phyloP scores from a whole-genome alignment of 2,888 invertebrate genomes.

The Mesorhabditis belari region DNA sequence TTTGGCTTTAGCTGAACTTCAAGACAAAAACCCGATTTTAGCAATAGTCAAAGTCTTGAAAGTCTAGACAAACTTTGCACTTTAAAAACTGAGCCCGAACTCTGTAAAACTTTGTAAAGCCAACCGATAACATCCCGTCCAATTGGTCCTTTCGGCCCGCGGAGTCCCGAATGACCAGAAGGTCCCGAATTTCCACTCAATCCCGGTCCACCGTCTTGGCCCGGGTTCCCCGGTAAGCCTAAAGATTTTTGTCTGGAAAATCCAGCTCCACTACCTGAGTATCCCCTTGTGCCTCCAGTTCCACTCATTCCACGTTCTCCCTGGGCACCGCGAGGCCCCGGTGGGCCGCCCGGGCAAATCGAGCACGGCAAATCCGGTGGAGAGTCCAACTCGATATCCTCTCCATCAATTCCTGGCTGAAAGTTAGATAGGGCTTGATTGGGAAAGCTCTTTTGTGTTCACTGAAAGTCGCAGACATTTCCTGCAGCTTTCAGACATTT shows the following conservation, averaged over 20 bases:
- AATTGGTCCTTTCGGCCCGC: slow-evolving; percentile 25
- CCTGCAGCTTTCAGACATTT: no score
- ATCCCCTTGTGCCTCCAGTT: slow-evolving; percentile 7
- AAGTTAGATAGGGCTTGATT: no score
- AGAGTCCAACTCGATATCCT: slow-evolving; percentile 25
- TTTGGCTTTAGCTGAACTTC: no score
- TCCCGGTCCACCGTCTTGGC: slow-evolving; percentile 24
- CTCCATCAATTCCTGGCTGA: slow-evolving; percentile 24
- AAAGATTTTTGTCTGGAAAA: not conserved
- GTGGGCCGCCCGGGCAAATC: slow-evolving; percentile 37
- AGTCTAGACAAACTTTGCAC: not conserved
- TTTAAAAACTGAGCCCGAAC: not conserved
- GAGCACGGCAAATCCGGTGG: slow-evolving; percentile 34
- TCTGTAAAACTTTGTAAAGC: not conserved
- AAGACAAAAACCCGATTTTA: no score
- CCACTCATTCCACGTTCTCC: slow-evolving; percentile 33
- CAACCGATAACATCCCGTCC: slow-evolving; percentile 30
- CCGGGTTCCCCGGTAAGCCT: slow-evolving; percentile 26
- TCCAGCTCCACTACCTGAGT: not conserved
- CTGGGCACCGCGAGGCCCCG: slow-evolving; percentile 32
- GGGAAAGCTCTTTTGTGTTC: no score
- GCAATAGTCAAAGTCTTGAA: not conserved
- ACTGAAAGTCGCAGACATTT: no score
- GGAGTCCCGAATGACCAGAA: slow-evolving; percentile 19
- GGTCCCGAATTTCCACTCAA: slow-evolving; percentile 21